These are phyloP conservation scores for Megatriorchis doriae DNA, from an alignment of 2,113 vertebrate genomes.

Conservation along the genomic window DNA sequence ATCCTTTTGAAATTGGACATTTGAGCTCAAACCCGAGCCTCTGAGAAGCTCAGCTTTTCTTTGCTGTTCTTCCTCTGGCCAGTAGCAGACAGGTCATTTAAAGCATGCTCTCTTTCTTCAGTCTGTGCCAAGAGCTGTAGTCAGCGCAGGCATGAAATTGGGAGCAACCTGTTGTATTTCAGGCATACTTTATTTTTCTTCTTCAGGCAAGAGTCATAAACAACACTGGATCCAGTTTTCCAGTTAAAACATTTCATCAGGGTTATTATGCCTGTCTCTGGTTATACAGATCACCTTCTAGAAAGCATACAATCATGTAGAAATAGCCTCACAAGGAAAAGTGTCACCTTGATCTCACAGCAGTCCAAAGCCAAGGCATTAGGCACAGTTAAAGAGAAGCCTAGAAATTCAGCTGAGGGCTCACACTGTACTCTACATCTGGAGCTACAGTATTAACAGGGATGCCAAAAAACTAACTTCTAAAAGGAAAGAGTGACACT, in stretches of 20 bases:
- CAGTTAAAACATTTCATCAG: background rate
- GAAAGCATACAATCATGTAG: background rate
- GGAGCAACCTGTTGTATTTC: background rate
- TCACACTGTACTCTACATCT: background rate
- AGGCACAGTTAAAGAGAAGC: background rate
- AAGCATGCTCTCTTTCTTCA: background rate
- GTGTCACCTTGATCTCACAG: background rate
- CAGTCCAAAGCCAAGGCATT: background rate
- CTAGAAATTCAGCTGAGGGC: background rate
- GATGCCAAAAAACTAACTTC: background rate
- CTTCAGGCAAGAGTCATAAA: background rate
- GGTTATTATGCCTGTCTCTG: background rate
- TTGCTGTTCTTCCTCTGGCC: background rate
- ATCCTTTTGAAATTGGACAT: background rate
- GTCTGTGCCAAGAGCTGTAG: background rate
- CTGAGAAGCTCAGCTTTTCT: background rate
- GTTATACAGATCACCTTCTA: background rate
- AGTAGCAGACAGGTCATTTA: background rate
- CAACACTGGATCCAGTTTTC: background rate
- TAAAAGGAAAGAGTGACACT: background rate
- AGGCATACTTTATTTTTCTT: background rate
- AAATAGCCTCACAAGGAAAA: background rate
- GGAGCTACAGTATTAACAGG: background rate
- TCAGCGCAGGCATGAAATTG: background rate
- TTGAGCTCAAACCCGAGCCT: background rate